Evolutionary conservation across 2,888 invertebrate species (phyloP), one percentile per base, ranked within the genome.

Genomic region (Acrobasis repandana): DNA sequence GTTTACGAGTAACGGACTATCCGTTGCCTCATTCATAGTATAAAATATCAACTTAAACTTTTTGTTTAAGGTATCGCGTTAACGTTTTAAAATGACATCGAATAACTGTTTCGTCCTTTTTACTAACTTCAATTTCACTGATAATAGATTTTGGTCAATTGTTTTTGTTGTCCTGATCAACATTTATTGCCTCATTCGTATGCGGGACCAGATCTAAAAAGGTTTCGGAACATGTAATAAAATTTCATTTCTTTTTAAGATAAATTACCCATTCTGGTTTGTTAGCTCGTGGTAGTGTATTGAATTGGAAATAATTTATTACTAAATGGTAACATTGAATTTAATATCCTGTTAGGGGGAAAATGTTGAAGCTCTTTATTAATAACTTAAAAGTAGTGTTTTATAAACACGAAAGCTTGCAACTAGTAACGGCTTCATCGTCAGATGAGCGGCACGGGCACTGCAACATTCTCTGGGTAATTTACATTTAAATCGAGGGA

Each of bases 101-200:
- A 51, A 6, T 63, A 62, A 61, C 46, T 60, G 28, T 36, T 38
- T 3, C 43, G 38, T 43, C n/a, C 16, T 46, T 67, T 78, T 77
- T 70, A 70, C 75, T 77, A 79, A 79, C 80, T 79, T 72, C 75
- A 76, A 76, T 81, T 82, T 75, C 73, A 73, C 72, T 80, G 75
- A 79, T 83, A 85, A 85, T 83, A 81, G 80, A 82, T 83, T 83
- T 82, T 72, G 71, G 77, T 75, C 80, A 80, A 85, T 86, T 87
- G 85, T 85, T 88, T 87, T 81, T 82, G 82, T 82, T 83, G 78
- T 81, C 76, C 78, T 85, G 83, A 86, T 86, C 83, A 86, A 84
- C 83, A 81, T 86, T 88, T 87, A 89, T 88, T 83, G 79, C 86
- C 86, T 85, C 77, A 85, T 90, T 88, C 76, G 86, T 88, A 88